Evolutionary conservation across 2,113 vertebrate genomes (phyloP).

Genomic region (Myxocyprinus asiaticus): DNA sequence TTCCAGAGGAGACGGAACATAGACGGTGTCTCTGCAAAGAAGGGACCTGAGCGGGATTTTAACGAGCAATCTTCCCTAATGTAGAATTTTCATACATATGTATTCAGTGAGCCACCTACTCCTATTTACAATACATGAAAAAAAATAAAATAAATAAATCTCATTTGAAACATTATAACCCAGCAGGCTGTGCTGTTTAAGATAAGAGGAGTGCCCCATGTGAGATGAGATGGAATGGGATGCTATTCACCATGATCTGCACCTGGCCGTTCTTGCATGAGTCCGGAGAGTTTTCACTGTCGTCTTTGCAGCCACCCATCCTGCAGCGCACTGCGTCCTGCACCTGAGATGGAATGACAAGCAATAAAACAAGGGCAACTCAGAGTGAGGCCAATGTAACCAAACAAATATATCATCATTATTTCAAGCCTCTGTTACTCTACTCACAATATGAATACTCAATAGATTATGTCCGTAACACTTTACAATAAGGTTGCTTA

Average conservation of each 20-base stretch:
- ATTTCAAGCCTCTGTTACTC: too few species aligned
- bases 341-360: slow-evolving; percentile 75
- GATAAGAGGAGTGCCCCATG: not conserved
- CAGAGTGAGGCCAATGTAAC: not conserved
- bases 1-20: not conserved
- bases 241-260: slow-evolving; percentile 98
- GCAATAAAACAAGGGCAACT: slow-evolving; percentile 26
- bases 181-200: not conserved
- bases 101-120: not conserved
- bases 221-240: slow-evolving; percentile 71
- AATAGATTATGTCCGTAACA: too few species aligned
- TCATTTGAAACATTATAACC: not conserved
- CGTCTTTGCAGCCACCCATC: slow-evolving; percentile 93
- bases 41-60: not conserved
- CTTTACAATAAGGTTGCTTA: too few species aligned
- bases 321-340: slow-evolving; percentile 96
- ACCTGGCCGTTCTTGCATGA: slow-evolving; percentile 99
- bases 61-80: not conserved
- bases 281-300: slow-evolving; percentile 97
- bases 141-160: too few species aligned
- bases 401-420: too few species aligned
- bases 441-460: too few species aligned
- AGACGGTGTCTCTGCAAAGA: not conserved
- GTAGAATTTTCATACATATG: not conserved
- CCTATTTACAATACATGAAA: not conserved